A percentile compares a stretch with the other conserved stretches of the same genome.
These are phyloP conservation scores for Entelurus aequoreus DNA, from an alignment of 2,113 vertebrate genomes.

Conservation along the genomic window DNA sequence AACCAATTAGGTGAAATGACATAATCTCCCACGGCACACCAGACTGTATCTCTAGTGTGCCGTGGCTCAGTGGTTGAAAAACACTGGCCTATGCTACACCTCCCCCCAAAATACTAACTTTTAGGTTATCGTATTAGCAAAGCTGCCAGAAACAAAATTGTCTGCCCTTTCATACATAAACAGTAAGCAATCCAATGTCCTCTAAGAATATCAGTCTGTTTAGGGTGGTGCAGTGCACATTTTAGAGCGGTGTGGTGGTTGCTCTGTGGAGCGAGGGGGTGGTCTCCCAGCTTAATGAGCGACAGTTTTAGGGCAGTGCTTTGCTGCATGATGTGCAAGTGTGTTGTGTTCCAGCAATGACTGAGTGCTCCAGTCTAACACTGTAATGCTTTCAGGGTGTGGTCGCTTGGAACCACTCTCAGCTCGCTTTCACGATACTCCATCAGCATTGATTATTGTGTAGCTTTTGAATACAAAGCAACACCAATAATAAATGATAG, in stretches of 20 bases:
- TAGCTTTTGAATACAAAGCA: slow-evolving; percentile 1
- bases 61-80: too few species aligned
- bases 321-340: slow-evolving; percentile 22
- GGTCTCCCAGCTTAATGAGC: slow-evolving; percentile 19
- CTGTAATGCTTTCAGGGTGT: slow-evolving; percentile 51
- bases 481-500: too few species aligned
- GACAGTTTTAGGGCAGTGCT: slow-evolving; percentile 31
- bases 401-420: slow-evolving; percentile 31
- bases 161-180: too few species aligned
- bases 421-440: slow-evolving; percentile 28
- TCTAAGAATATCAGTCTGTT: too few species aligned
- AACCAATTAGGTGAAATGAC: too few species aligned
- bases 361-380: slow-evolving; percentile 18
- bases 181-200: too few species aligned
- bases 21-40: too few species aligned
- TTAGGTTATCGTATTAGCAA: too few species aligned
- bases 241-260: not conserved
- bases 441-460: slow-evolving; percentile 23
- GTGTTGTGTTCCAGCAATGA: slow-evolving; percentile 27
- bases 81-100: too few species aligned
- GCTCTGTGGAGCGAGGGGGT: slow-evolving; percentile 1
- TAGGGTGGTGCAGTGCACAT: too few species aligned
- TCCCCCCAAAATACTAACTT: too few species aligned
- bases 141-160: not conserved
- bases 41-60: too few species aligned